A percentile compares a stretch with the other conserved stretches of the same genome.
Evolutionary conservation across 2,888 invertebrate genomes (phyloP).

Genomic region (Vesta saturnalis): DNA sequence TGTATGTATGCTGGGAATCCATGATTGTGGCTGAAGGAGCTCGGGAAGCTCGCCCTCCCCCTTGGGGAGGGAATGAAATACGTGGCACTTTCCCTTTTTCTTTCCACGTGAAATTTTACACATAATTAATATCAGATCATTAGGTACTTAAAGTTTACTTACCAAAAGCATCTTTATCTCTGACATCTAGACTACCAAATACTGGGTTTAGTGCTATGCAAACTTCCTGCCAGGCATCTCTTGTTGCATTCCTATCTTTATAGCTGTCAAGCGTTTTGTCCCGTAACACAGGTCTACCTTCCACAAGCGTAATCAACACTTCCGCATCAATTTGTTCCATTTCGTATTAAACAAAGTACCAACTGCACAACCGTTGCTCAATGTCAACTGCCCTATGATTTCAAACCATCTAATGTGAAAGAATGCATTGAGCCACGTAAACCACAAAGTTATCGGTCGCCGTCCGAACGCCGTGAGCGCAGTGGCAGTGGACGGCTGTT

Average conservation of each 20-base stretch:
- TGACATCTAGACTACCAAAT: neutral
- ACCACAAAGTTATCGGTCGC: no score
- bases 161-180: neutral
- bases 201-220: neutral
- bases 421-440: no score
- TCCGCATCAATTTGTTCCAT: neutral
- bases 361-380: neutral
- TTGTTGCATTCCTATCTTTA: neutral
- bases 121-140: neutral
- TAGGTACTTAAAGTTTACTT: neutral
- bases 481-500: no score
- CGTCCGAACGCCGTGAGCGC: no score
- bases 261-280: neutral
- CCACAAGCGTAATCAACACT: no score
- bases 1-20: no score
- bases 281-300: no score
- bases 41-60: no score
- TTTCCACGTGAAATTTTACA: no score
- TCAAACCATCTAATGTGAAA: neutral
- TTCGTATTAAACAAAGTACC: neutral
- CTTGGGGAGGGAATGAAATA: no score
- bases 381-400: neutral
- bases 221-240: neutral
- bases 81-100: no score
- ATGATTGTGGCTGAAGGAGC: no score